A percentile compares a stretch with the other conserved stretches of the same genome.
Conservation (phyloP, 2,888 invertebrate species). For the Eristalis pertinax region DNA sequence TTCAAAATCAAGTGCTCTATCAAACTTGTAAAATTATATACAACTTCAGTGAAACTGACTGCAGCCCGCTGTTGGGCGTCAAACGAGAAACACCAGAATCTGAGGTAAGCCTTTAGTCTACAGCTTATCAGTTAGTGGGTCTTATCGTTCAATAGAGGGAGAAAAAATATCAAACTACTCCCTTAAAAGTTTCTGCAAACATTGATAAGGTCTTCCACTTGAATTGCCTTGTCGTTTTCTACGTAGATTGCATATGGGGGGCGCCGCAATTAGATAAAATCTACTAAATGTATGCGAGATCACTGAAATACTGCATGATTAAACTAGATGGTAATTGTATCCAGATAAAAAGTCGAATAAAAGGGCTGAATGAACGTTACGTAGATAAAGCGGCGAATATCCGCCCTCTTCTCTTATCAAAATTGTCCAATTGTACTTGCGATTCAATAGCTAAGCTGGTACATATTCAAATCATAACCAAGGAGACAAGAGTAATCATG, state of each 20-base stretch:
- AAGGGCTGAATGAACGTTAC: too few relatives aligned
- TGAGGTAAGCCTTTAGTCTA: slow-evolving; percentile 75
- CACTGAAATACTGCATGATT: neutral
- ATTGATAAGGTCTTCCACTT: neutral
- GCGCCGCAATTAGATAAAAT: too few relatives aligned
- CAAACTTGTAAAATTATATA: slow-evolving; percentile 86
- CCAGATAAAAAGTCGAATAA: too few relatives aligned
- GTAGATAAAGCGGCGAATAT: neutral
- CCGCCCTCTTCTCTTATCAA: neutral
- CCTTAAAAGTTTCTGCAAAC: neutral
- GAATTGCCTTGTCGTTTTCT: neutral
- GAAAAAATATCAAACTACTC: neutral
- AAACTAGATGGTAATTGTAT: neutral
- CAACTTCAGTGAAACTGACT: slow-evolving; percentile 84
- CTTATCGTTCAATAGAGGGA: neutral
- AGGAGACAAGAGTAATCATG: neutral
- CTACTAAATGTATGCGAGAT: too few relatives aligned
- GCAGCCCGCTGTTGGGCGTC: slow-evolving; percentile 80
- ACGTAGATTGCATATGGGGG: too few relatives aligned
- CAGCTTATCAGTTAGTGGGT: slow-evolving; percentile 1
- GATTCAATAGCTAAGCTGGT: neutral
- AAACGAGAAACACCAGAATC: slow-evolving; percentile 83
- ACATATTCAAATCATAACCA: neutral
- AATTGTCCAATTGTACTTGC: neutral
- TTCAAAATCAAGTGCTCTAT: slow-evolving; percentile 87